These are phyloP conservation scores for Cynoglossus semilaevis DNA, from an alignment of 2,113 vertebrate species.

Conservation along the genomic window DNA sequence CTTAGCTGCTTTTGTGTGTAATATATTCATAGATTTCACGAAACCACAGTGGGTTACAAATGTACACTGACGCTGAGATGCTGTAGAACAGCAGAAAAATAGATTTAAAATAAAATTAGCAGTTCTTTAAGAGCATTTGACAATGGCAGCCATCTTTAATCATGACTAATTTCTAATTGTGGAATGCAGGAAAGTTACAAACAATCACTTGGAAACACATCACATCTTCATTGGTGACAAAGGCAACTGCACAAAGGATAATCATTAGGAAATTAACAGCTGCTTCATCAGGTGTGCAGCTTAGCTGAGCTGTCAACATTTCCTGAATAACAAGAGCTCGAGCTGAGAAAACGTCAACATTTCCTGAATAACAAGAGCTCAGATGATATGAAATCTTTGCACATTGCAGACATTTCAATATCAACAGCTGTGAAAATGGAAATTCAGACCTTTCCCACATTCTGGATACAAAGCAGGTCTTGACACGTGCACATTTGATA, in stretches of 20 bases:
- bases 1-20: not conserved
- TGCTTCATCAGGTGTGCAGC: not conserved
- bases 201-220: too few species aligned
- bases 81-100: too few species aligned
- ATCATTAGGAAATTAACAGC: too few species aligned
- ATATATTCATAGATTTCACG: not conserved
- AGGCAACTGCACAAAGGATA: not conserved
- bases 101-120: too few species aligned
- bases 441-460: not conserved
- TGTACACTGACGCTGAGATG: too few species aligned
- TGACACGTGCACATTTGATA: not conserved
- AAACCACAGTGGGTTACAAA: too few species aligned
- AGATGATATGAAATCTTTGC: not conserved
- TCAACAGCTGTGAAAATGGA: not conserved
- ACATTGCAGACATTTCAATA: not conserved
- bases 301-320: slow-evolving; percentile 49
- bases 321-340: too few species aligned
- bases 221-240: too few species aligned
- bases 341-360: slow-evolving; percentile 17
- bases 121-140: too few species aligned
- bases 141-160: too few species aligned
- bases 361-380: slow-evolving; percentile 2
- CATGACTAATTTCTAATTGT: too few species aligned
- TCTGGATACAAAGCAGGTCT: slow-evolving; percentile 1
- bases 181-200: too few species aligned